These are phyloP conservation scores for Istiophorus platypterus DNA, from an alignment of 2,113 vertebrate genomes.

Conservation along the genomic window DNA sequence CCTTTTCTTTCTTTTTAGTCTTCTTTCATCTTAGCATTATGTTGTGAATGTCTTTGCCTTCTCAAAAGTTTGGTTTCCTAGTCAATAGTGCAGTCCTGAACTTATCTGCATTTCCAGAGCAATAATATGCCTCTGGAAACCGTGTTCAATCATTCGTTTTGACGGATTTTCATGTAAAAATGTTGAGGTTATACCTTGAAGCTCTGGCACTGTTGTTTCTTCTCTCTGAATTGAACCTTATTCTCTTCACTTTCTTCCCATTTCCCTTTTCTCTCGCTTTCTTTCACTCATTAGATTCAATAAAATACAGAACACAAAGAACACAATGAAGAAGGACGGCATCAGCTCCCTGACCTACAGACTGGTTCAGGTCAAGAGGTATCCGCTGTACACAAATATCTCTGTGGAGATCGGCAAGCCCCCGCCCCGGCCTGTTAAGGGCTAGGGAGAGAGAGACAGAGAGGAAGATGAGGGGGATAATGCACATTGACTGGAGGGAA, in stretches of 20 bases:
- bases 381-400: conserved; percentile 96
- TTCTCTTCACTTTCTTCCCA: background rate
- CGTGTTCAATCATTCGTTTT: background rate
- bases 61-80: background rate
- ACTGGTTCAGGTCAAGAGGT: conserved; percentile 89
- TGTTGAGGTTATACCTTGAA: background rate
- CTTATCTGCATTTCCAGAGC: conserved; percentile 8
- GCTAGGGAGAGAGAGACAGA: conserved; percentile 77
- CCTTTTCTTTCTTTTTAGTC: background rate
- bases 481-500: background rate
- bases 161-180: background rate
- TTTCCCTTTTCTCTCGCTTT: background rate
- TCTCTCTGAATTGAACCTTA: conserved; percentile 2
- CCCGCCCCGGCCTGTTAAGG: conserved; percentile 89
- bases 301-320: conserved; percentile 99
- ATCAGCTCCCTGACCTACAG: conserved; percentile 95
- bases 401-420: conserved; percentile 97
- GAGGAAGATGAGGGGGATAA: background rate
- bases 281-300: conserved; percentile 87
- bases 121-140: background rate
- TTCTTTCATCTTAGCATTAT: background rate
- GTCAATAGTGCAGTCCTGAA: background rate
- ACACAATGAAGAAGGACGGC: conserved; percentile 97
- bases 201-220: background rate
- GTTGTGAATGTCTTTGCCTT: background rate